Evolutionary conservation across 1,140 invertebrate species (phyloP).

Genomic region (Drosophila burlai): DNA sequence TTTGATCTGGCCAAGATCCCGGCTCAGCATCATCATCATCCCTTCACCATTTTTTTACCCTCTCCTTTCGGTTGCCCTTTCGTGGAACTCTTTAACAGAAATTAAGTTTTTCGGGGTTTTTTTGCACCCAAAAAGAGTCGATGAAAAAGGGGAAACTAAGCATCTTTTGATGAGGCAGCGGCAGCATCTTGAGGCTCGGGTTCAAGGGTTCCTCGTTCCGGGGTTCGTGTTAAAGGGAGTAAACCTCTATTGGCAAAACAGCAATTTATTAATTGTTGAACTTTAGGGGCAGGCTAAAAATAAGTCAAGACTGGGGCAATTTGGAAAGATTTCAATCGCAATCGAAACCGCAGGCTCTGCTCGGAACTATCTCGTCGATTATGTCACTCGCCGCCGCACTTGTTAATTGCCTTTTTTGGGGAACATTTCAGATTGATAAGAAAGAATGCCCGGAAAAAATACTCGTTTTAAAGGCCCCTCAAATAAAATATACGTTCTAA

Average conservation of each 20-base stretch:
- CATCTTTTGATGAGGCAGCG: slow-evolving; percentile 51
- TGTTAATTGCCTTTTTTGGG: slow-evolving; percentile 12
- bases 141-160: slow-evolving; percentile 32
- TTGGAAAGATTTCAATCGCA: slow-evolving; percentile 47
- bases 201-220: slow-evolving; percentile 32
- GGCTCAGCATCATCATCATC: slow-evolving; percentile 50
- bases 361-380: slow-evolving; percentile 59
- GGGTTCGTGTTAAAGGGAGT: slow-evolving; percentile 43
- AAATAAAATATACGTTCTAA: slow-evolving; percentile 23
- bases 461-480: slow-evolving; percentile 43
- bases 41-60: slow-evolving; percentile 48
- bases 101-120: slow-evolving; percentile 53
- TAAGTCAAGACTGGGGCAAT: slow-evolving; percentile 21
- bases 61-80: slow-evolving; percentile 34
- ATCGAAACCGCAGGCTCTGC: slow-evolving; percentile 8
- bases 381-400: slow-evolving; percentile 44
- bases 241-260: slow-evolving; percentile 72
- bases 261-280: slow-evolving; percentile 65
- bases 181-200: slow-evolving; percentile 27
- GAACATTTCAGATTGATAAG: slow-evolving; percentile 21
- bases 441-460: slow-evolving; percentile 27
- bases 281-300: slow-evolving; percentile 39
- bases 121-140: slow-evolving; percentile 59
- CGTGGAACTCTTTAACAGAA: slow-evolving; percentile 72
- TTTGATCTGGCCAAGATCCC: slow-evolving; percentile 57